phyloP scores from a whole-genome alignment of 2,797 vertebrate species.

The Anguilla megastoma region DNA sequence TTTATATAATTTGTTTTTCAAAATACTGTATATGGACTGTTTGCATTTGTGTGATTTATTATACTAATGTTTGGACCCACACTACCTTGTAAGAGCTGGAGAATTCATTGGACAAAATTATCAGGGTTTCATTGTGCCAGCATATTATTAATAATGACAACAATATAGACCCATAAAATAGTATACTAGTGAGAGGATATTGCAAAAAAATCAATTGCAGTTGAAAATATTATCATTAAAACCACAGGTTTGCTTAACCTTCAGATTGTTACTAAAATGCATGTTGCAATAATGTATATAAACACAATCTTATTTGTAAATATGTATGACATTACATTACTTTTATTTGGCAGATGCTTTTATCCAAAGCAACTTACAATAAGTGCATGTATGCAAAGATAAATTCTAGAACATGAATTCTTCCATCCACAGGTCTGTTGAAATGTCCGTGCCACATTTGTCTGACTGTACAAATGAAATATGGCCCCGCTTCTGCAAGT shows the following conservation, averaged over 20 bases:
- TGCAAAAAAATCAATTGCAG: too few species aligned
- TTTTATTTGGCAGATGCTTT: too few species aligned
- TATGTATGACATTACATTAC: not conserved
- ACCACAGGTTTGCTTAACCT: not conserved
- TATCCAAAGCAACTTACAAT: too few species aligned
- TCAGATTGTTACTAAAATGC: not conserved
- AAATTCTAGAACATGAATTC: not conserved
- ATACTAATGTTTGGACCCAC: too few species aligned
- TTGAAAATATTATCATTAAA: not conserved
- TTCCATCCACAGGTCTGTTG: constrained; percentile 9
- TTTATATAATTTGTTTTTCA: too few species aligned
- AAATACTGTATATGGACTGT: too few species aligned
- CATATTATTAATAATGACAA: not conserved
- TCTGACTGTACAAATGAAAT: constrained; percentile 28
- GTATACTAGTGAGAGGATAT: too few species aligned
- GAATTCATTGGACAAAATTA: too few species aligned
- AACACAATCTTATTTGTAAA: not conserved
- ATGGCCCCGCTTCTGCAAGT: constrained; percentile 27
- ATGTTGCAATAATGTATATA: not conserved
- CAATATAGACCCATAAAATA: not conserved
- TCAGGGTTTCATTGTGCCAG: not conserved
- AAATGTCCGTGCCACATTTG: constrained; percentile 21
- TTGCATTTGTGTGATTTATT: too few species aligned
- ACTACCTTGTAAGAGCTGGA: too few species aligned
- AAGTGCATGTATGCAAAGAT: not conserved